Conservation (phyloP, 2,113 vertebrate genomes). For the Cnemophilus loriae region DNA sequence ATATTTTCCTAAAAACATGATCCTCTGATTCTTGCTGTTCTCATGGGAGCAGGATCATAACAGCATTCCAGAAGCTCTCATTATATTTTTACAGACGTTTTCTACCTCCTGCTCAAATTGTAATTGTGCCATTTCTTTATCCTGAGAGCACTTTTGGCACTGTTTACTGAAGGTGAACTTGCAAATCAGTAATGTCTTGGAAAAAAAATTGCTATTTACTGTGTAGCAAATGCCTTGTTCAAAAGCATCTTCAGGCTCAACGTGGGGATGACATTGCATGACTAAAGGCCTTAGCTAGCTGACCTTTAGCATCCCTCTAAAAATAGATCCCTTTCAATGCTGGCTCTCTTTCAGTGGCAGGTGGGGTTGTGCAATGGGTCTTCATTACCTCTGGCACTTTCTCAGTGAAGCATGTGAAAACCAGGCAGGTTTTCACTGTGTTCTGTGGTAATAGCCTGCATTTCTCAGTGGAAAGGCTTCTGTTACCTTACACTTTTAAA, state of each 20-base stretch:
- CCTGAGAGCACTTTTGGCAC: conserved; percentile 4
- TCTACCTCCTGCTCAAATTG: not conserved
- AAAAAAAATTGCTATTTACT: not conserved
- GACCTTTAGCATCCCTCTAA: conserved; percentile 51
- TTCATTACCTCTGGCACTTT: conserved; percentile 28
- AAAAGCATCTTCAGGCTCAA: not conserved
- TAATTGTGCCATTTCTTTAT: not conserved
- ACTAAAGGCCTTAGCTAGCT: not conserved
- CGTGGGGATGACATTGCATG: not conserved
- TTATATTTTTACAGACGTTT: not conserved
- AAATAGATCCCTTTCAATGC: conserved; percentile 37
- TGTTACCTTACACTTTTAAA: not conserved
- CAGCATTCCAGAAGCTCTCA: not conserved
- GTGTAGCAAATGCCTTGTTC: not conserved
- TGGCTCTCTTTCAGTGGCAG: not conserved
- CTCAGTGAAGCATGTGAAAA: not conserved
- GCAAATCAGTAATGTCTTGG: not conserved
- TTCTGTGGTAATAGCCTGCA: not conserved
- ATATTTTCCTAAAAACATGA: not conserved
- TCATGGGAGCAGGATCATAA: not conserved
- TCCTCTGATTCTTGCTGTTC: not conserved
- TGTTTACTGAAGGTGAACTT: conserved; percentile 28
- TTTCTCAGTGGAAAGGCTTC: not conserved
- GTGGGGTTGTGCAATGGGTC: not conserved
- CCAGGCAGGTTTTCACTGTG: not conserved